Percentiles rank a stretch among this genome's conserved stretches.
These are phyloP conservation scores for Tetrapedia diversipes DNA, from an alignment of 2,888 invertebrate genomes.

Conservation along the genomic window DNA sequence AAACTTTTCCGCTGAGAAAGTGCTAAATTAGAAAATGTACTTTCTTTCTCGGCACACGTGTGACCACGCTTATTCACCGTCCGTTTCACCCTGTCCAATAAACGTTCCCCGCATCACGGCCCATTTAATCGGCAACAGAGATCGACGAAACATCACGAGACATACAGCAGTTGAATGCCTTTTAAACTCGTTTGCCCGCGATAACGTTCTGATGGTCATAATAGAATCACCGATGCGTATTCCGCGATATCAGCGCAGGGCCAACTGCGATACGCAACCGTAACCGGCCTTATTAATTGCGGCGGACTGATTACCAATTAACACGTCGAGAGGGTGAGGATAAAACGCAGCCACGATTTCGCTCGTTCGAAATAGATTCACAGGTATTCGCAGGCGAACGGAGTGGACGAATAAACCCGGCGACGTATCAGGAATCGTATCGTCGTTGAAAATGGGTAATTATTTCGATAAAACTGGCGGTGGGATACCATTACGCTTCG, in stretches of 20 bases:
- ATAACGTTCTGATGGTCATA: conserved; percentile 41
- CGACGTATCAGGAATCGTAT: conserved; percentile 8
- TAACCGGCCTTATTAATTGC: conserved; percentile 58
- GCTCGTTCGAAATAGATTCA: conserved; percentile 23
- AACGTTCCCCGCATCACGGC: not conserved
- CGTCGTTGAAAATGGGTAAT: conserved; percentile 30
- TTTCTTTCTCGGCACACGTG: too few species aligned
- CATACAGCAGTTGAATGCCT: conserved; percentile 11
- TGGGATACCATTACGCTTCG: conserved; percentile 5
- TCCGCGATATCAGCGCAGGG: conserved; percentile 48
- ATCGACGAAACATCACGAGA: not conserved
- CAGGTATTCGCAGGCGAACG: not conserved
- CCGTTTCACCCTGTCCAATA: too few species aligned
- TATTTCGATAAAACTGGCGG: conserved; percentile 20
- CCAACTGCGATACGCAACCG: conserved; percentile 4
- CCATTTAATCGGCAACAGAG: not conserved
- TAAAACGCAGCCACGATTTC: conserved; percentile 24
- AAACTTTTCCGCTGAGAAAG: too few species aligned
- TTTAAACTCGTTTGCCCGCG: conserved; percentile 22
- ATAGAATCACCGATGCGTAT: conserved; percentile 59
- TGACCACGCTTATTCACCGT: too few species aligned
- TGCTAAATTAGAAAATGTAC: too few species aligned
- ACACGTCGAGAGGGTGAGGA: conserved; percentile 39
- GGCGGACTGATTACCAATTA: conserved; percentile 68
- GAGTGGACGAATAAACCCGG: conserved; percentile 25